These are phyloP conservation scores for Sparidentex hasta DNA, from an alignment of 2,797 vertebrate species.

Conservation along the genomic window DNA sequence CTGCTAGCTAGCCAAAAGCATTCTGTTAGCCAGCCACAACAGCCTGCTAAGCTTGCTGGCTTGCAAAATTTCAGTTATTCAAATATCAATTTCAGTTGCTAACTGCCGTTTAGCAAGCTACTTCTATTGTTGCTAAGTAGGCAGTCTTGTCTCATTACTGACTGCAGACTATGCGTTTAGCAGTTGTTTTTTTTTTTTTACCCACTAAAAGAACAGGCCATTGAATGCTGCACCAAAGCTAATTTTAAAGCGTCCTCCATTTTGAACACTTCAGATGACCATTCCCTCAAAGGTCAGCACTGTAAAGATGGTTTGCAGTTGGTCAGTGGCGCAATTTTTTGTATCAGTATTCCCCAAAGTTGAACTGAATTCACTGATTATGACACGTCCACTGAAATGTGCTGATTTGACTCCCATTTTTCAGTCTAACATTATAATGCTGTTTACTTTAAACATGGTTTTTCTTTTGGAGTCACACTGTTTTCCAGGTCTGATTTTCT, in stretches of 20 bases:
- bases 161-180: neutral
- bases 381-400: neutral
- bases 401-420: neutral
- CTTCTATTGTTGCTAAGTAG: neutral
- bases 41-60: neutral
- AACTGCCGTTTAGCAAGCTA: neutral
- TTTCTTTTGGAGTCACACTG: neutral
- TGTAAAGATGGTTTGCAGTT: neutral
- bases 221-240: neutral
- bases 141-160: neutral
- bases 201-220: neutral
- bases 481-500: neutral
- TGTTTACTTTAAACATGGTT: neutral
- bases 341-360: neutral
- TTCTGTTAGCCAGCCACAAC: neutral
- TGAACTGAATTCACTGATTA: neutral
- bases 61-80: too few relatives aligned
- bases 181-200: too few relatives aligned
- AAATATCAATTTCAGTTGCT: too few relatives aligned
- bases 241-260: neutral
- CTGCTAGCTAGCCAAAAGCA: neutral
- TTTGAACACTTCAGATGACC: neutral
- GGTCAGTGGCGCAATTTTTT: neutral
- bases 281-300: neutral
- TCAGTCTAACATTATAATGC: neutral